Conservation (phyloP, 2,797 vertebrate genomes). For the Coregonus sp. region DNA sequence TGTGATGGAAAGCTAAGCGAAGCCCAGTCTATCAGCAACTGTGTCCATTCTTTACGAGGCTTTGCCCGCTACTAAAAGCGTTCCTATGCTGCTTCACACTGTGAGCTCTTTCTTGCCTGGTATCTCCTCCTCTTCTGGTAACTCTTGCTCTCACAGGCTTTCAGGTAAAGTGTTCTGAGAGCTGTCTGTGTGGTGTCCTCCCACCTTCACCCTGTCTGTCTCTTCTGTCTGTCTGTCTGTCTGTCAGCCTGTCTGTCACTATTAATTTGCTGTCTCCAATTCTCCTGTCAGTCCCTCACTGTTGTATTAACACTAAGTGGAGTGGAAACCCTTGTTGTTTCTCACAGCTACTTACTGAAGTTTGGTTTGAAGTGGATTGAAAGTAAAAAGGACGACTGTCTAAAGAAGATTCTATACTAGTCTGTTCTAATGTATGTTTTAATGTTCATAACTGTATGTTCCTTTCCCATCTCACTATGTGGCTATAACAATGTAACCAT, state of each 20-base stretch:
- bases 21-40: slow-evolving; percentile 99
- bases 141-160: slow-evolving; percentile 96
- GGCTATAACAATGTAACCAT: not conserved
- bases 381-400: not conserved
- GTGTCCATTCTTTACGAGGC: slow-evolving; percentile 96
- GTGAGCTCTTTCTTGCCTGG: slow-evolving; percentile 98
- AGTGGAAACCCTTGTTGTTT: not conserved
- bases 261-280: not conserved
- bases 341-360: not conserved
- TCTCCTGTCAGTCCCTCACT: not conserved
- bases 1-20: slow-evolving; percentile 93
- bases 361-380: not conserved
- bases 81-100: slow-evolving; percentile 98
- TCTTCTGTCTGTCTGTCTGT: not conserved
- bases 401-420: not conserved
- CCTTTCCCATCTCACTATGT: not conserved
- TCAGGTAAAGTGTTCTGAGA: slow-evolving; percentile 90
- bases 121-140: slow-evolving; percentile 96
- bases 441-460: too few relatives aligned
- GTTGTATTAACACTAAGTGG: not conserved
- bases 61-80: slow-evolving; percentile 97
- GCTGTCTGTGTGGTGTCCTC: slow-evolving; percentile 32
- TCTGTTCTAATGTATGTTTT: not conserved
- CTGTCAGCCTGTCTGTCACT: not conserved
- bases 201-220: not conserved